phyloP scores from a whole-genome alignment of 2,888 invertebrate species.

The Drymonia ruficornis region DNA sequence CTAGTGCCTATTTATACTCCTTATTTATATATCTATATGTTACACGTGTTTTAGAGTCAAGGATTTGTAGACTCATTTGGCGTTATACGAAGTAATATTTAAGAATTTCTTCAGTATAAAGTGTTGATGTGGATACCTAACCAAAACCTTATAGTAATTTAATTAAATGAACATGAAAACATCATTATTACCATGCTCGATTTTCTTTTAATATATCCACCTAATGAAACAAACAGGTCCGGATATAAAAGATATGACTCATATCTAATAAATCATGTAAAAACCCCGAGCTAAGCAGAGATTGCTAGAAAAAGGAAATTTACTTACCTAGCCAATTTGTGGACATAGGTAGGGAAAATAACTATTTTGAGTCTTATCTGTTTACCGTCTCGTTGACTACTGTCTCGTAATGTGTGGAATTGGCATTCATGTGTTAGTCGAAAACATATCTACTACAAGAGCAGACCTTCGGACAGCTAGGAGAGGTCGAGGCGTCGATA shows the following conservation, averaged over 20 bases:
- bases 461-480: slow-evolving; percentile 56
- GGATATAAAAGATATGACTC: not conserved
- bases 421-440: slow-evolving; percentile 42
- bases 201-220: not conserved
- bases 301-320: not conserved
- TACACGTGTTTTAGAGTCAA: no score
- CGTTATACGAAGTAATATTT: no score
- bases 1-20: no score
- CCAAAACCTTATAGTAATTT: no score
- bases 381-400: not conserved
- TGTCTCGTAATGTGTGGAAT: slow-evolving; percentile 14
- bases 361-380: slow-evolving; percentile 9
- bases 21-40: no score
- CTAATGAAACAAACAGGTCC: not conserved
- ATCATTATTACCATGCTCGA: no score
- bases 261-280: not conserved
- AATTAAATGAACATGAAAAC: no score
- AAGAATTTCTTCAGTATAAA: no score
- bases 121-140: no score
- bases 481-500: slow-evolving; percentile 54
- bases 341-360: slow-evolving; percentile 3
- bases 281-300: not conserved
- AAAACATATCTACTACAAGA: slow-evolving; percentile 45
- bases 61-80: no score
- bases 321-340: not conserved